Conservation (phyloP, 2,888 invertebrate species). For the Eupeodes latifasciatus region DNA sequence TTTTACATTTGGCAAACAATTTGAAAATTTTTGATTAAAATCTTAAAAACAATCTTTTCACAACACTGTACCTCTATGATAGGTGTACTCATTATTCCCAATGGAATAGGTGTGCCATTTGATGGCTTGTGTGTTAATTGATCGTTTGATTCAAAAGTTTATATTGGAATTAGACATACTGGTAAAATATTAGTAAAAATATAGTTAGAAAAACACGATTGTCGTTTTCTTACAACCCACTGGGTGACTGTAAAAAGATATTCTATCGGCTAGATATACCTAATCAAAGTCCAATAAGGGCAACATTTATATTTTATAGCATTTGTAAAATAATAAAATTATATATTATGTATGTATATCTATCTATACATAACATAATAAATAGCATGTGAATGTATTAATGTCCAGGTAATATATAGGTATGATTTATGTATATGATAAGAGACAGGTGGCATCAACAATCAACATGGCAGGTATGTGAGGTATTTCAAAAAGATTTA, state of each 20-base stretch:
- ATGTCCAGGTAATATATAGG: too few species aligned
- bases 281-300: too few species aligned
- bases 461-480: background rate
- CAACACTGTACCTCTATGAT: background rate
- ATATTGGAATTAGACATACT: too few species aligned
- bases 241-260: too few species aligned
- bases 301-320: background rate
- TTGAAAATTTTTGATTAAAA: background rate
- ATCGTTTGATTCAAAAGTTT: background rate
- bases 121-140: background rate
- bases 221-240: too few species aligned
- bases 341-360: background rate
- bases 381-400: too few species aligned
- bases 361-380: too few species aligned
- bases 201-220: background rate
- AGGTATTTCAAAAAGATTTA: too few species aligned
- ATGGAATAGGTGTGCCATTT: background rate
- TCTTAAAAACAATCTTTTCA: background rate
- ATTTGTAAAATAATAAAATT: background rate
- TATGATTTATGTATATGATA: background rate
- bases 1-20: too few species aligned
- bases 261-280: background rate
- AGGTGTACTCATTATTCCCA: background rate
- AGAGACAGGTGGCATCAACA: background rate
- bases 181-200: too few species aligned